These are phyloP conservation scores for Pitta sordida DNA, from an alignment of 2,113 vertebrate genomes.

Conservation along the genomic window DNA sequence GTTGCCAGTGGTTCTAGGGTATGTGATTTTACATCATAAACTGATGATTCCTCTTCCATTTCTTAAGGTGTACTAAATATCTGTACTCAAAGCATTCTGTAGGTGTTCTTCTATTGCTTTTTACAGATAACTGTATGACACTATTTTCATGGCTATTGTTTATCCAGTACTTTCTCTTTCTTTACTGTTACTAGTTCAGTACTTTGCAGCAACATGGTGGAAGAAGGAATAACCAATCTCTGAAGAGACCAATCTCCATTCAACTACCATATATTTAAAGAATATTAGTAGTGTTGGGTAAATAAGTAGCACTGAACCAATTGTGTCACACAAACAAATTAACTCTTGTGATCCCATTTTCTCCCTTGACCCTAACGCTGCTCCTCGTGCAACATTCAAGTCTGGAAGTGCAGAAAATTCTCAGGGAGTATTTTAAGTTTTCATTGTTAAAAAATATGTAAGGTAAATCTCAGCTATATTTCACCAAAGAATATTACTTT, in stretches of 20 bases:
- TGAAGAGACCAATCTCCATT: not conserved
- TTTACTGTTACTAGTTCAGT: not conserved
- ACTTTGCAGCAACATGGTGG: not conserved
- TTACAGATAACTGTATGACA: not conserved
- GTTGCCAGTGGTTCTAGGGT: conserved; percentile 81
- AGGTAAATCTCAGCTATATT: not conserved
- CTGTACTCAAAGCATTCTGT: not conserved
- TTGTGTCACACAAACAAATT: not conserved
- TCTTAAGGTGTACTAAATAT: not conserved
- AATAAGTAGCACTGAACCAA: not conserved
- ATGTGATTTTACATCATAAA: conserved; percentile 32
- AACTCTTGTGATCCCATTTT: not conserved
- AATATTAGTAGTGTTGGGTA: not conserved
- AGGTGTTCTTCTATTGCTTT: not conserved
- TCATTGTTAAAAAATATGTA: not conserved
- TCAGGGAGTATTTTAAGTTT: not conserved
- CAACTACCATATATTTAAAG: not conserved
- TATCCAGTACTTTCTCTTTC: not conserved
- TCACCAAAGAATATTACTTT: not conserved
- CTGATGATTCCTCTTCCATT: not conserved
- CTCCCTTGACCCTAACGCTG: not conserved
- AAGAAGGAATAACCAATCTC: not conserved
- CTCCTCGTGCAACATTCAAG: not conserved
- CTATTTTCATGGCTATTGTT: not conserved
- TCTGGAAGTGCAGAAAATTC: not conserved